Conservation (phyloP, 2,888 invertebrate species). For the Tholera decimalis region DNA sequence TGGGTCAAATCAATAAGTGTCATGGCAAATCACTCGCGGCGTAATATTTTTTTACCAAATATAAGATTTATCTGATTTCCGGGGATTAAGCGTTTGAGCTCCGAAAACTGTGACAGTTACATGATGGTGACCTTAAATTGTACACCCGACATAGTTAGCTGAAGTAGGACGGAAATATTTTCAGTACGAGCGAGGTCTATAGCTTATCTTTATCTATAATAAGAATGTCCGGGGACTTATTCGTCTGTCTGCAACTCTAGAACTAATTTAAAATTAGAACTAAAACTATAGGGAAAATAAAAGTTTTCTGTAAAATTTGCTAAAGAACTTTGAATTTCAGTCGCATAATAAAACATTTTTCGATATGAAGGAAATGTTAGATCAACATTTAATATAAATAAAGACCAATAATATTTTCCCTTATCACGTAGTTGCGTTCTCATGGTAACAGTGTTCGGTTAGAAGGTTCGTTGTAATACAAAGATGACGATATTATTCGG, state of each 20-base stretch:
- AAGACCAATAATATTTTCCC: conserved; percentile 32
- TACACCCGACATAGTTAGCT: not conserved
- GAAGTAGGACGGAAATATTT: conserved; percentile 19
- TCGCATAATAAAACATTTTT: conserved; percentile 22
- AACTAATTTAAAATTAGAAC: conserved; percentile 48
- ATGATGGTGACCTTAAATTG: conserved; percentile 32
- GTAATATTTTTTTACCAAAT: conserved; percentile 29
- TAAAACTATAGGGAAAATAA: conserved; percentile 35
- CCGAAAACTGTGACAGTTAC: conserved; percentile 37
- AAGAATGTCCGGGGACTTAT: conserved; percentile 34
- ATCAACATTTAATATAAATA: conserved; percentile 37
- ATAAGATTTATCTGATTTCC: conserved; percentile 2
- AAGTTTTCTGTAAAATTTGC: conserved; percentile 18
- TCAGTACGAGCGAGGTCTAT: conserved; percentile 9
- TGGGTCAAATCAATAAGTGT: not conserved
- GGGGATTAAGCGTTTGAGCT: conserved; percentile 16
- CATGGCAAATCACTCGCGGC: conserved; percentile 3
- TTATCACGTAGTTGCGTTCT: conserved; percentile 31
- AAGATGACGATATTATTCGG: conserved; percentile 51
- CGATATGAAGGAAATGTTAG: conserved; percentile 7
- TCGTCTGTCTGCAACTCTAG: conserved; percentile 25
- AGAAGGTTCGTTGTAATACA: conserved; percentile 35
- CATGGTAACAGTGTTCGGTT: conserved; percentile 30
- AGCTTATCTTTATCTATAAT: conserved; percentile 23
- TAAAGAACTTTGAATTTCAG: conserved; percentile 27